Evolutionary conservation across 2,797 vertebrate species (phyloP), one percentile per base, ranked within the genome.

Genomic region (Sebastes itinus): DNA sequence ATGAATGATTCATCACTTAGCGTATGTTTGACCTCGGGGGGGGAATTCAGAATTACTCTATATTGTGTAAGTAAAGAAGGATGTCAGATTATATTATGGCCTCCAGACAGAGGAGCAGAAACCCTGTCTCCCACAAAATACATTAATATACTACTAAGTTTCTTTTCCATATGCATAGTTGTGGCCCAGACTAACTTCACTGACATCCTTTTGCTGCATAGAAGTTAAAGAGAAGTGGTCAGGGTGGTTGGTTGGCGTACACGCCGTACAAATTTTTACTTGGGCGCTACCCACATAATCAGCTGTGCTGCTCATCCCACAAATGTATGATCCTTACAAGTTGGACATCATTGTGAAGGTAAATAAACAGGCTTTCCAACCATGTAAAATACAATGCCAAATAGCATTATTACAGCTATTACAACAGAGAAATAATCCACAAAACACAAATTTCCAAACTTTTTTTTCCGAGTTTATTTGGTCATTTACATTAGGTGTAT

Each of bases 1-100:
- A 52, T 86, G 58, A 61, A 78, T 87, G 77, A 92, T 88, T 88
- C 32, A 88, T 88, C 74, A 70, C 64, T 69, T 76, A 66, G 71
- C 38, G 42, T 75, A 81, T 81, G 80, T 85, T 87, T 89, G 80
- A 87, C 82, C 87, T 76, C 5, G 42, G 83, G n/a, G 5, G 5
- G 62, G 49, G 20, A 46, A 69, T 46, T 78, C 56, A 68, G 46
- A 27, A 70, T 54, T n/a, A 54, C 6, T 65, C 22, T n/a, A 38
- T 30, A 30, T 7, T 28, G 56, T 71, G 23, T 38, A 52, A 74
- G 49, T 52, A 23, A 33, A 73, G 23, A 38, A 49, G 14, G 27
- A 49, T 56, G 46, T 22, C 55, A 65, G 28, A 27, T 22, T 58
- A 9, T 49, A 42, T 23, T 38, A 10, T 64, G 49, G 13, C 25